Evolutionary conservation across 2,797 vertebrate species (phyloP), one percentile per base, ranked within the genome.

Genomic region (Aselliscus stoliczkanus): DNA sequence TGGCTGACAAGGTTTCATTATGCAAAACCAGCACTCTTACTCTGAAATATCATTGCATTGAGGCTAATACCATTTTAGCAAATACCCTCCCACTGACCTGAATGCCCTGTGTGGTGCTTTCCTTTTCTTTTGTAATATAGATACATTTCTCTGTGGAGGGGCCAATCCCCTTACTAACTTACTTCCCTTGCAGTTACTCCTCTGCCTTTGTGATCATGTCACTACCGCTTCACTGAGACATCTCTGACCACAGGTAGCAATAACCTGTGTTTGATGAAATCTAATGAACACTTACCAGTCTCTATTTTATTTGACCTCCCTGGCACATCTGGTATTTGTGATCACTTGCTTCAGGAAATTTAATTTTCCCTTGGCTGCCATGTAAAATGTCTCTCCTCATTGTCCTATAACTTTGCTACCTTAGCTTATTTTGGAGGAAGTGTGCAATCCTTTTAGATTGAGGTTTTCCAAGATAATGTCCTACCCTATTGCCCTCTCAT

Each of bases 31-130:
- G 34, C 37, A 21, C 69, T 81, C 44, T 80, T 93, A 10, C 72
- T 88, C 67, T 95, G 82, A 95, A 97, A 94, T 67, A 90, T 52
- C 79, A 80, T 47, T 80, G 73, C 42, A 83, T 80, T 82, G 37
- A 93, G 4, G 47, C 14, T 37, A 81, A 80, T 31, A 60, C 11
- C 12, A 67, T 65, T 88, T 95, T 95, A 90, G 52, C 25, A 76
- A 93, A 72, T 29, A 52, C 39, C 54, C 17, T 94, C 44, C 39
- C 23, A 44, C 52, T 54, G 29, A 34, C 7, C 37, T 47, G 44
- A 52, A 60, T 44, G 13, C 17, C 7, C 80, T 50, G 3, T 50
- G 3, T 42, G 27, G 27, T 7, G 15, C 4, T 92, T 54, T 88
- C 13, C 2, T 39, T 75, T 29, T 75, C 39, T 52, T 70, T 93